Base-by-base conservation (phyloP, 1,140 invertebrate species). In the Cherax destructor region DNA sequence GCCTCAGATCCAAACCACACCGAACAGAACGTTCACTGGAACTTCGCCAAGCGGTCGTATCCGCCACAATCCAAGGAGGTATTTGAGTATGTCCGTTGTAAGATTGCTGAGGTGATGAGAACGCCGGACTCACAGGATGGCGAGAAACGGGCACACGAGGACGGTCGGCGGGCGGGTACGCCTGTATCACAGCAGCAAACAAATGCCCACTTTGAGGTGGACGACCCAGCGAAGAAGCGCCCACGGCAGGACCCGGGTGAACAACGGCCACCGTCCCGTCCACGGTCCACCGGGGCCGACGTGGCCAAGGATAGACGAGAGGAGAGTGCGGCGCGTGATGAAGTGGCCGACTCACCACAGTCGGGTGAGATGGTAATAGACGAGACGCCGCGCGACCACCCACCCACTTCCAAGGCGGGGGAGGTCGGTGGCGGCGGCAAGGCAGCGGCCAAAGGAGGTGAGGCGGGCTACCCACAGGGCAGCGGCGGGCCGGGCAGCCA, bases 321-420 rank as follows among this genome's bases (percentile, higher is more conserved):
- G 24, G 86, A 91, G 13, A 61, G 86, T 72, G 52, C 83, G 21
- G 50, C 79, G 21, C 80, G 86, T n/a, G 93, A 93, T 47, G 91
- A 92, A 18, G 88, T 91, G 13, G 92, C 92, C 88, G 95, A 96
- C 93, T 95, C 95, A 94, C 95, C 96, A 10, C 94, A 94, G 52
- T 94, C 94, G 92, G 95, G 95, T 1, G 96, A 96, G 9, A 95
- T 96, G 95, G 95, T 96, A 4, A 96, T 96, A 9, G 96, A 96
- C 83, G 96, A 96, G 49, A 83, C 91, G 13, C 92, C 91, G 5
- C 87, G 92, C 16, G 91, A 93, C 59, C 84, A 93, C 78, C 78
- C 93, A 81, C 56, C 93, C 89, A 47, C 93, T 80, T 83, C 80
- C 80, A 80, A 92, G 92, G 85, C 87, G 89, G 72, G 92, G 65